Evolutionary conservation across 2,797 vertebrate species (phyloP).

Genomic region (Neosilurus hyrtlii): DNA sequence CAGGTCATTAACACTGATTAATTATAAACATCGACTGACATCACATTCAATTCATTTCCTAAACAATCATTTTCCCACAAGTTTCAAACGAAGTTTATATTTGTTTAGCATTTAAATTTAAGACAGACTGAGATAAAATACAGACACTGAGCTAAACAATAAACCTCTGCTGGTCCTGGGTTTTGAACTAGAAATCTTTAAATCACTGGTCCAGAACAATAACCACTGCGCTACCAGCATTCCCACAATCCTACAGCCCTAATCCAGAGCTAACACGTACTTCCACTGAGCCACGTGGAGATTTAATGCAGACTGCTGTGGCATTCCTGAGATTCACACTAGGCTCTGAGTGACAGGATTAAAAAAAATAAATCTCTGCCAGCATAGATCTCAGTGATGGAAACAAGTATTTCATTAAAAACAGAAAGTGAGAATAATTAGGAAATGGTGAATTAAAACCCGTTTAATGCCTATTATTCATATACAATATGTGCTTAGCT

Average conservation of each 20-base stretch:
- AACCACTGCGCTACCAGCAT: not conserved
- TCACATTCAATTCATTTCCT: not conserved
- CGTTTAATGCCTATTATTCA: not conserved
- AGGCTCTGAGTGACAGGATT: not conserved
- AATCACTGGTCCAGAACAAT: not conserved
- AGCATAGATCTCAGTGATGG: not conserved
- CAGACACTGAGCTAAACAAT: not conserved
- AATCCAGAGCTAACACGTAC: not conserved
- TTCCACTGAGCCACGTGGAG: not conserved
- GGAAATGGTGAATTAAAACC: not conserved
- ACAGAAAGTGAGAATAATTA: not conserved
- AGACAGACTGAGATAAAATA: not conserved
- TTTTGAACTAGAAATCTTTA: not conserved
- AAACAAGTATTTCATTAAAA: not conserved
- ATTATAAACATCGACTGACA: not conserved
- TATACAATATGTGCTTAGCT: not conserved
- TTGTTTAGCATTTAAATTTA: not conserved
- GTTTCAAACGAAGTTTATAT: not conserved
- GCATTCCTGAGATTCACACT: not conserved
- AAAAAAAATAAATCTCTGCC: not conserved
- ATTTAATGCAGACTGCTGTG: not conserved
- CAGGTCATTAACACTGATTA: too few relatives aligned
- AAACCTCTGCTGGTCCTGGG: not conserved
- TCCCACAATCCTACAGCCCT: not conserved
- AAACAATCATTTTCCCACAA: not conserved